Conservation (phyloP, 2,888 invertebrate species). For the Lepetodrilus schrolli region DNA sequence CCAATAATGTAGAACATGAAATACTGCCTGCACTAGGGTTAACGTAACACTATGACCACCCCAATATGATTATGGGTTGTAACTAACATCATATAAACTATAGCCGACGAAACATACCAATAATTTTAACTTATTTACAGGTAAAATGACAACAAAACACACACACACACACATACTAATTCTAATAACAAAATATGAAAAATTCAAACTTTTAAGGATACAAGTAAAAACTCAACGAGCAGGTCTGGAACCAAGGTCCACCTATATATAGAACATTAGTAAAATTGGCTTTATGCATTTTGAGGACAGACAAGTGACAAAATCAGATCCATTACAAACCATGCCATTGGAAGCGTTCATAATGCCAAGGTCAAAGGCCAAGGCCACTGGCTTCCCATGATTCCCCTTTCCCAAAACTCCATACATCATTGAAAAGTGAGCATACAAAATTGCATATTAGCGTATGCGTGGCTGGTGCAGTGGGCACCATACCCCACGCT, state of each 20-base stretch:
- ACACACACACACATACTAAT: conserved; percentile 41
- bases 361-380: background rate
- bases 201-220: conserved; percentile 34
- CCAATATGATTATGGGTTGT: background rate
- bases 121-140: conserved; percentile 37
- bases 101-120: conserved; percentile 35
- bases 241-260: conserved; percentile 19
- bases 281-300: conserved; percentile 30
- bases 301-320: conserved; percentile 18
- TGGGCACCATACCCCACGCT: background rate
- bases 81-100: conserved; percentile 17
- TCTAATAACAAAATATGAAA: conserved; percentile 39
- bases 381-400: background rate
- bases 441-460: conserved; percentile 26
- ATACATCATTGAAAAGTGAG: background rate
- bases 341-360: background rate
- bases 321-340: conserved; percentile 23
- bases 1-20: conserved; percentile 3
- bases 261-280: conserved; percentile 22
- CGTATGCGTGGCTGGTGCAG: background rate
- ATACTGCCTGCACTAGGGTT: conserved; percentile 20
- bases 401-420: background rate
- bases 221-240: conserved; percentile 37
- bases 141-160: conserved; percentile 35
- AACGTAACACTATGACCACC: conserved; percentile 22